These are phyloP conservation scores for Hemibates koningsi DNA, from an alignment of 2,113 vertebrate species.

Conservation along the genomic window DNA sequence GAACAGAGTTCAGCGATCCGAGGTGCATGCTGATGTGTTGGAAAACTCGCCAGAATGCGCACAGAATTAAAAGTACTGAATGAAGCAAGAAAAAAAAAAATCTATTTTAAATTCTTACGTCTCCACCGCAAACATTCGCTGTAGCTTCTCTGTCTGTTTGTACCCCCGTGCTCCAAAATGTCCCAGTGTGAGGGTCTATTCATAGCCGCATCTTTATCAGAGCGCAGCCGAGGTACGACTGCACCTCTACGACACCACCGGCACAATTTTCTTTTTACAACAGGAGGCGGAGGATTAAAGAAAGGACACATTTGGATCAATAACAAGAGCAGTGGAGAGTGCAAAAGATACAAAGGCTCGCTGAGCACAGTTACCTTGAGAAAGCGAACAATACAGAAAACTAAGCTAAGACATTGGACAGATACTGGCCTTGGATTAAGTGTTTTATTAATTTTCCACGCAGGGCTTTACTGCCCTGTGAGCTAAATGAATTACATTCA, in stretches of 20 bases:
- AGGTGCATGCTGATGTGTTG: not conserved
- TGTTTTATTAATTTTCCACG: not conserved
- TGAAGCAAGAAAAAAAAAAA: not conserved
- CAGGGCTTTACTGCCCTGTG: not conserved
- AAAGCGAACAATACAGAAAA: not conserved
- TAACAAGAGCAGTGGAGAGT: not conserved
- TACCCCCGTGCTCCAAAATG: not conserved
- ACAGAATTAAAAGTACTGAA: not conserved
- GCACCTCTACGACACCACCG: not conserved
- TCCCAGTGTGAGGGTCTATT: not conserved
- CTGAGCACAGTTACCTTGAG: not conserved
- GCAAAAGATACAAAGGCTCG: not conserved
- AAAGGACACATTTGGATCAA: not conserved
- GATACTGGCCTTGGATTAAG: not conserved
- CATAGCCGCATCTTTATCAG: not conserved
- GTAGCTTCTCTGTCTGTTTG: not conserved
- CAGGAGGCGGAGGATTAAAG: not conserved
- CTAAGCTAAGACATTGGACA: not conserved
- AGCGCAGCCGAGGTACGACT: not conserved
- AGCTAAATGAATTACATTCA: not conserved
- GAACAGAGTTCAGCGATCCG: not conserved
- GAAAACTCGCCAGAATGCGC: fast-evolving
- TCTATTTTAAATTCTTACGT: not conserved
- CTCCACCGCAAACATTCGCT: not conserved
- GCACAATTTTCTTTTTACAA: not conserved